Conservation (phyloP, 2,113 vertebrate species). For the Thunnus maccoyii region DNA sequence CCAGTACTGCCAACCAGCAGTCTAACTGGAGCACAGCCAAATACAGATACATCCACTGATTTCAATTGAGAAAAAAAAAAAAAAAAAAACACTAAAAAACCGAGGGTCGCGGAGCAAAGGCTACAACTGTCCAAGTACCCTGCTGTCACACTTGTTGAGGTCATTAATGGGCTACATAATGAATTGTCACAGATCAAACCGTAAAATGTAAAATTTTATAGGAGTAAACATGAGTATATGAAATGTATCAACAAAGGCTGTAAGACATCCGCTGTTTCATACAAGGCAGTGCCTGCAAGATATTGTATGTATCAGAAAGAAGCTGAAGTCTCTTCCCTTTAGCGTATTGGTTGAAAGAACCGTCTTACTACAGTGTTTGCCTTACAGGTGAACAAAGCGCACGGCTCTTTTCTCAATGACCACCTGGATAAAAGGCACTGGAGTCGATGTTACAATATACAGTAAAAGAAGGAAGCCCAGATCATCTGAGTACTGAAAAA, state of each 20-base stretch:
- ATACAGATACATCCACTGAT: neutral
- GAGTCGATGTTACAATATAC: constrained; percentile 17
- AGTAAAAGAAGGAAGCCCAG: constrained; percentile 7
- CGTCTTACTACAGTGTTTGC: neutral
- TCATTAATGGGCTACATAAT: neutral
- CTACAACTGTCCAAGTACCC: neutral
- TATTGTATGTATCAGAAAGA: neutral
- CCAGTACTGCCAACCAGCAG: neutral
- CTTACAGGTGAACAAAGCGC: neutral
- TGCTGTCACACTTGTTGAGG: neutral
- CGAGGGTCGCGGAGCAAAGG: neutral
- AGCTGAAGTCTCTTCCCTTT: neutral
- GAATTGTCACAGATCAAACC: neutral
- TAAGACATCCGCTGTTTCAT: neutral
- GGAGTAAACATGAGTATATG: neutral
- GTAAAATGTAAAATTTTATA: neutral
- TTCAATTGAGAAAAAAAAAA: neutral
- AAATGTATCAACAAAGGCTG: neutral
- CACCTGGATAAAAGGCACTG: constrained; percentile 60
- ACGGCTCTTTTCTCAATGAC: neutral
- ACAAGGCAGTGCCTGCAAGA: constrained; percentile 1
- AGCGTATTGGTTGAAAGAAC: neutral
- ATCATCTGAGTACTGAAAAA: neutral
- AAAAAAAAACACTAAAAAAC: neutral
- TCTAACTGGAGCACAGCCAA: neutral